Base-by-base conservation (phyloP, 64 coral and sea anemone genomes). In the Astreopora myriophthalma region DNA sequence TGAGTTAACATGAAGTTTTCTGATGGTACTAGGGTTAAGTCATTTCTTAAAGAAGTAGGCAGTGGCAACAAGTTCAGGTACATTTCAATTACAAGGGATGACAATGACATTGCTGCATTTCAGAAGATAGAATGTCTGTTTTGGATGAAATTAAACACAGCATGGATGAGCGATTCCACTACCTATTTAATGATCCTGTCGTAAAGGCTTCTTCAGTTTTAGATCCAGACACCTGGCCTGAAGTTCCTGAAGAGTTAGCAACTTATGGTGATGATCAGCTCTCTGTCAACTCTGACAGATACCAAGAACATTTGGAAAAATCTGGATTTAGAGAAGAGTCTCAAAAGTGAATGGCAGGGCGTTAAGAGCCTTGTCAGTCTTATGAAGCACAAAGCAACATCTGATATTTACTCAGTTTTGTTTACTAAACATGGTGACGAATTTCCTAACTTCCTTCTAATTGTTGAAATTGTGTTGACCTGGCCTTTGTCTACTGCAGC, bases 201-300 rank as follows among this genome's bases (percentile, higher is more conserved):
- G 3, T 49, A 14, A 77, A 77, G 13, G 74, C 74, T 46, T 72
- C 85, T 28, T 72, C 85, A 73, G 85, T 87, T 48, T 87, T 87
- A 73, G 40, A 87, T 48, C 85, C 84, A 69, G 84, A 26, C 20
- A 48, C 24, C 19, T 76, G 73, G 73, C 73, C 73, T 44, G 13
- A 16, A 55, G 74, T 48, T 77, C 40, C 6, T 10, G 44, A 29
- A 49, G 24, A 77, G 40, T 77, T 77, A 51, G 38, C 74, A 10
- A n/a, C 40, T 48, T 77, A 49, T 77, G 74, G 40, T 10, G 8
- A 49, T 48, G 74, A 14, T 49, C 22, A 77, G 42, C 38, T 77
- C 11, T 9, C 9, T 9, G n/a, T 77, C 26, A 25, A 48, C n/a
- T 13, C 74, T 13, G 26, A 51, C 26, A 29, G 42, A 13, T 77